Base-by-base conservation (phyloP, 2,888 invertebrate species). In the Imbricaverruca yamaguchii region DNA sequence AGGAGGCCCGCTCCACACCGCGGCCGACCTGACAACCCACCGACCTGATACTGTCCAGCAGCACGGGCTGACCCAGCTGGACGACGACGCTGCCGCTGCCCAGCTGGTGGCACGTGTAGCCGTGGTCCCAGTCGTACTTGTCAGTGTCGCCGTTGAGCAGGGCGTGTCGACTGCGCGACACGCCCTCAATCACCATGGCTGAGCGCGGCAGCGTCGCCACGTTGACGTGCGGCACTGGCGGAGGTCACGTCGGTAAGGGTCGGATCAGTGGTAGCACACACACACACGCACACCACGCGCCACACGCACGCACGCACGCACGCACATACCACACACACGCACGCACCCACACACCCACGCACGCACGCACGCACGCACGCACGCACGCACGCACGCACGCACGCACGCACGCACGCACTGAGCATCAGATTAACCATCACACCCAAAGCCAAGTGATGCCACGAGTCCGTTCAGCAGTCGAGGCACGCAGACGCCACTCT, bases 51-150 rank as follows among this genome's bases (percentile, higher is more conserved):
- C 95, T 95, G 82, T 92, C 92, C 83, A 98, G 92, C 86, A 96
- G 90, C 88, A 96, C 98, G 6, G 99, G 98, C 90, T 99, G 99
- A 85, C 93, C 95, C 84, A 99, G 91, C 88, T 98, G 97, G 83
- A 99, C 93, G 85, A 96, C 91, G 86, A 99, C 97, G 85, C 95
- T 93, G 82, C 98, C 98, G 84, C 95, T 94, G 85, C 96, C 96
- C 83, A 96, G 89, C 81, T 84, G 84, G 84, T 98, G 97, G 88
- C 97, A 98, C 9, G 97, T 98, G 88, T 98, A 98, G 83, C 98
- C 98, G 81, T 94, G 94, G 88, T 99, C 98, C 98, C 98, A 98
- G 89, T 98, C 97, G 88, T 98, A 99, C 88, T 94, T 93, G 85
- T 92, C 91, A 81, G 92, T 94, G 87, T 98, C 96, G 21, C 98